Conservation (phyloP, 2,113 vertebrate species). For the Nyctereutes procyonoides region DNA sequence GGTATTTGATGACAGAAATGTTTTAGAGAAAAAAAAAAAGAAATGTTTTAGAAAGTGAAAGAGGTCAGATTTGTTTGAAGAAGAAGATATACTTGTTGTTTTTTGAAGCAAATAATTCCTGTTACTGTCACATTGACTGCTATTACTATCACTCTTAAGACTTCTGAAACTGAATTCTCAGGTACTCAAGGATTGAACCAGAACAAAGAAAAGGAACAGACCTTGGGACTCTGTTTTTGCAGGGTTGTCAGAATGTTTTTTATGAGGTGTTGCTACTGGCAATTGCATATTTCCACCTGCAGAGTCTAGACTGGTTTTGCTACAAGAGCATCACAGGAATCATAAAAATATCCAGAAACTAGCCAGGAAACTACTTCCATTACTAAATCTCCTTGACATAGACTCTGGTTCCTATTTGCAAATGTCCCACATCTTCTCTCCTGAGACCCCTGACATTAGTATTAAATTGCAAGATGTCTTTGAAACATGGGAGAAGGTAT, state of each 20-base stretch:
- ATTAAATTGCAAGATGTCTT: not conserved
- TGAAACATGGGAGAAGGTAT: not conserved
- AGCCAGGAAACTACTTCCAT: not conserved
- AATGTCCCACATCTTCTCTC: not conserved
- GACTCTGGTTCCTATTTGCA: not conserved
- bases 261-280: not conserved
- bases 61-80: conserved; percentile 23
- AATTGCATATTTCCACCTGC: not conserved
- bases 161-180: not conserved
- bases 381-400: not conserved
- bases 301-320: not conserved
- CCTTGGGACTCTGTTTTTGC: not conserved
- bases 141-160: not conserved
- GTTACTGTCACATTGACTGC: not conserved
- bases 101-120: not conserved
- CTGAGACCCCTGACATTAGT: not conserved
- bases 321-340: not conserved
- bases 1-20: conserved; percentile 12
- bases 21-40: no score
- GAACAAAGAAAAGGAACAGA: not conserved
- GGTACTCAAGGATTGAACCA: not conserved
- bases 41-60: conserved; percentile 50
- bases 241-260: not conserved
- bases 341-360: not conserved
- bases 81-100: not conserved